Percentiles rank a stretch among this genome's conserved stretches.
Conservation (phyloP, 2,797 vertebrate species). For the Lithobates sylvaticus region DNA sequence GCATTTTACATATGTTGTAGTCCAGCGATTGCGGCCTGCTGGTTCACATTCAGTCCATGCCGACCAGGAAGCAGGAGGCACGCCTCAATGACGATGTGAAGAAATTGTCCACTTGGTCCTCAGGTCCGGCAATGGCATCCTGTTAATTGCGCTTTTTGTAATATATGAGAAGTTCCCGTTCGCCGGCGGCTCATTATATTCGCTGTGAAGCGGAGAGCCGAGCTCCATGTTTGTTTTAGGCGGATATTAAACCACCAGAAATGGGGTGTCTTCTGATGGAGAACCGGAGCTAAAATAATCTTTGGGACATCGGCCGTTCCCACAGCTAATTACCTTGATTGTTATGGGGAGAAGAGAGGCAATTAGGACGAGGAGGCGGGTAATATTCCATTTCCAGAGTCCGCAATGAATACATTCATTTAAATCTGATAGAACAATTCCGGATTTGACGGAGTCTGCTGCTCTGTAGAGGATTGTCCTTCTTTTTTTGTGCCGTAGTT, state of each 20-base stretch:
- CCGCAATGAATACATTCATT: constrained; percentile 12
- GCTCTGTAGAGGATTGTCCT: background rate
- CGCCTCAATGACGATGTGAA: too few relatives aligned
- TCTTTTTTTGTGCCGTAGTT: background rate
- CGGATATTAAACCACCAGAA: background rate
- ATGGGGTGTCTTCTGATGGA: background rate
- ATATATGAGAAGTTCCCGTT: too few relatives aligned
- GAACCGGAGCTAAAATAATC: constrained; percentile 24
- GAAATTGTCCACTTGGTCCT: too few relatives aligned
- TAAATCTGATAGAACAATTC: constrained; percentile 11
- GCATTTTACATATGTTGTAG: too few relatives aligned
- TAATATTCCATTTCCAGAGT: background rate
- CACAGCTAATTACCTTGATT: constrained; percentile 35
- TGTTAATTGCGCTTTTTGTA: too few relatives aligned
- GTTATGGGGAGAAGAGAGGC: background rate
- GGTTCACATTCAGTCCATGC: too few relatives aligned
- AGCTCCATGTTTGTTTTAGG: background rate
- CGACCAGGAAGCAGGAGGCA: too few relatives aligned
- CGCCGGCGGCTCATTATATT: too few relatives aligned
- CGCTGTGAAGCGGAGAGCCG: too few relatives aligned
- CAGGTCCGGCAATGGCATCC: too few relatives aligned
- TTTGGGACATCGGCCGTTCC: background rate
- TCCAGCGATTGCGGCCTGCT: too few relatives aligned
- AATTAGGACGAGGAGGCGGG: constrained; percentile 19
- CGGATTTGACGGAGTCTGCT: background rate